These are phyloP conservation scores for Caenorhabditis drosophilae DNA, from an alignment of 2,888 invertebrate genomes.

Conservation along the genomic window DNA sequence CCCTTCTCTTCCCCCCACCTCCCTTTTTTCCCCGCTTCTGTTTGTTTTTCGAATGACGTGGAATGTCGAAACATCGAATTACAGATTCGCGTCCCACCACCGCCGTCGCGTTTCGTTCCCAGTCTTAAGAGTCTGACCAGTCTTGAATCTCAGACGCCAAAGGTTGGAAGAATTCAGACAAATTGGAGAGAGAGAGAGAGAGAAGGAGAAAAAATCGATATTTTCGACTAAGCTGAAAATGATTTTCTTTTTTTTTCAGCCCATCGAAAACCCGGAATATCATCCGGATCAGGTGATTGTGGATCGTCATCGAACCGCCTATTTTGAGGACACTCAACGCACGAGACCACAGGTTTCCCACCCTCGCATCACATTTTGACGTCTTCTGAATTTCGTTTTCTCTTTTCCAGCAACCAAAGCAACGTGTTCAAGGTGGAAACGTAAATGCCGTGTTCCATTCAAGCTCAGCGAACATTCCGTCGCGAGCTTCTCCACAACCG, in stretches of 20 bases:
- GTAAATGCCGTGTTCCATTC: slow-evolving; percentile 11
- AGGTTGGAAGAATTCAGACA: too few species aligned
- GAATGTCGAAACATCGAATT: too few species aligned
- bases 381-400: not conserved
- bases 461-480: slow-evolving; percentile 25
- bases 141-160: slow-evolving; percentile 19
- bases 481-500: slow-evolving; percentile 2
- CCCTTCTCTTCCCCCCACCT: not conserved
- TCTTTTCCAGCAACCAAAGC: not conserved
- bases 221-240: not conserved
- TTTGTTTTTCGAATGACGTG: too few species aligned
- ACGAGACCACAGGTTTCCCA: slow-evolving; percentile 30
- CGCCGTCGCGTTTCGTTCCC: slow-evolving; percentile 35
- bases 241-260: not conserved
- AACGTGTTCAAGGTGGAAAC: slow-evolving; percentile 27
- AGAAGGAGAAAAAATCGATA: too few species aligned
- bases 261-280: slow-evolving; percentile 33
- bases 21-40: too few species aligned
- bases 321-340: slow-evolving; percentile 45
- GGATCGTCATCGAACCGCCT: slow-evolving; percentile 41
- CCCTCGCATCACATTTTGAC: not conserved
- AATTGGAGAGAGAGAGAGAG: too few species aligned
- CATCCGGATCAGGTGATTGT: slow-evolving; percentile 43
- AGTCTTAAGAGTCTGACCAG: slow-evolving; percentile 18
- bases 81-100: slow-evolving; percentile 37